phyloP scores from a whole-genome alignment of 2,113 vertebrate genomes.

The Felis catus region F.catus_Fca126_mat1.0 CM031420.1:12284501-12285000 shows the following conservation, averaged over 20 bases:
- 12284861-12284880: not conserved
- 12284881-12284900: not conserved
- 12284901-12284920: not conserved
- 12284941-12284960: not conserved
- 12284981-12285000: not conserved
- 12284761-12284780: not conserved
- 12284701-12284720: not conserved
- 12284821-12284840: not conserved
- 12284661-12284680: not conserved
- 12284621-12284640: not conserved
- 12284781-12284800: not conserved
- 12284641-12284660: not conserved
- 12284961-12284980: not conserved
- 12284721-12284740: not conserved
- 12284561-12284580: not conserved
- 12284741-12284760: not conserved
- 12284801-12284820: not conserved
- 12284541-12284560: not conserved
- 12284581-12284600: not conserved
- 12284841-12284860: not conserved
- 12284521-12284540: not conserved
- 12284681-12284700: not conserved
- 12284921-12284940: accelerated
- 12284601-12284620: not conserved
- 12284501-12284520: not conserved